Evolutionary conservation across 2,113 vertebrate species (phyloP).

Genomic region (Microtus oregoni): DNA sequence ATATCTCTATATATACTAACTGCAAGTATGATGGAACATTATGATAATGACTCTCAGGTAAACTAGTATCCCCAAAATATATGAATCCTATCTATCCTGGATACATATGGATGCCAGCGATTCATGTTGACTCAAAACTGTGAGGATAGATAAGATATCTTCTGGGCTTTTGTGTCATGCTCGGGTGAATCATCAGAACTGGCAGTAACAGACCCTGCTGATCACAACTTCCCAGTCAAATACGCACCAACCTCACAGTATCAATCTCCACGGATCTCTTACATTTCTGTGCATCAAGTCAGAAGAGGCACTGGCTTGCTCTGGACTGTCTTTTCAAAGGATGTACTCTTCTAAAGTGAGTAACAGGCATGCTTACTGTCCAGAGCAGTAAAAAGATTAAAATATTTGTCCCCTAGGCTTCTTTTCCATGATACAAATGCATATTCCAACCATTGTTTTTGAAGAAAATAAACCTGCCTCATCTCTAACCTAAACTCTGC

Average conservation of each 20-base stretch:
- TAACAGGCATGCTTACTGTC: background rate
- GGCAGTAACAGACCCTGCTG: background rate
- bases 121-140: background rate
- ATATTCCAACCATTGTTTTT: background rate
- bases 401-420: background rate
- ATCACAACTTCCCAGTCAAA: constrained; percentile 17
- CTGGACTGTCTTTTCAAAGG: constrained; percentile 3
- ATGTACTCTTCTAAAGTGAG: background rate
- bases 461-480: background rate
- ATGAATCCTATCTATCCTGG: background rate
- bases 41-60: background rate
- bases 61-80: background rate
- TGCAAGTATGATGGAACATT: background rate
- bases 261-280: background rate
- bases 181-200: background rate
- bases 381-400: constrained; percentile 1
- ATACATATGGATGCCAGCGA: background rate
- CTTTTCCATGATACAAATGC: background rate
- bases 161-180: background rate
- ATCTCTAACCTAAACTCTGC: background rate
- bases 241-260: background rate
- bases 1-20: background rate
- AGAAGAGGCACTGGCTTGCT: constrained; percentile 28
- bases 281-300: background rate
- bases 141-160: background rate